These are phyloP conservation scores for Miltochrista miniata DNA, from an alignment of 2,888 invertebrate genomes.

Conservation along the genomic window DNA sequence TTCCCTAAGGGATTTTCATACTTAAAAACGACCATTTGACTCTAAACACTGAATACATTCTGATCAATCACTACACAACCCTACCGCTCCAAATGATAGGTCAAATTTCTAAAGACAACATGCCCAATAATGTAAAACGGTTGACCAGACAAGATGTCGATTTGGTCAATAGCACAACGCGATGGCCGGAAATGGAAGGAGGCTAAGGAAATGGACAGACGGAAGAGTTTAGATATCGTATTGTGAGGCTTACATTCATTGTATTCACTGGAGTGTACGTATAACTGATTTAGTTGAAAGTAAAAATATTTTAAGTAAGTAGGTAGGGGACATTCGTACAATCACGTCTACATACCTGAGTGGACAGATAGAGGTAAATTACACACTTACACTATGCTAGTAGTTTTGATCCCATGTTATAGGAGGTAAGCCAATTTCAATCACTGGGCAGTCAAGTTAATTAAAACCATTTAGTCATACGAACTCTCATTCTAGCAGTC, in stretches of 20 bases:
- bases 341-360: no score
- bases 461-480: no score
- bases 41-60: conserved; percentile 8
- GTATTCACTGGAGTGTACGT: background rate
- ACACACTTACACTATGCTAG: no score
- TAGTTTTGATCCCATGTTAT: no score
- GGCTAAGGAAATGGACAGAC: conserved; percentile 33
- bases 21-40: no score
- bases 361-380: no score
- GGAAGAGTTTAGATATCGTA: conserved; percentile 25
- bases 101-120: conserved; percentile 22
- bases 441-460: no score
- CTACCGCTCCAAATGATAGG: conserved; percentile 27
- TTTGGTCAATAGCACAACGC: conserved; percentile 17
- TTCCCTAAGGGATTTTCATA: no score
- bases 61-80: conserved; percentile 4
- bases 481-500: no score
- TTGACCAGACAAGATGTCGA: conserved; percentile 30
- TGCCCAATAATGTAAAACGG: conserved; percentile 36
- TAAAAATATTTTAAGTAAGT: background rate
- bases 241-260: conserved; percentile 10
- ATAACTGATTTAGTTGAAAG: no score
- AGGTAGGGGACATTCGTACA: no score
- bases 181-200: conserved; percentile 34
- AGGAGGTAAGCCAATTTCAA: no score